Conservation (phyloP, 2,113 vertebrate species). For the Chaetodon auriga region DNA sequence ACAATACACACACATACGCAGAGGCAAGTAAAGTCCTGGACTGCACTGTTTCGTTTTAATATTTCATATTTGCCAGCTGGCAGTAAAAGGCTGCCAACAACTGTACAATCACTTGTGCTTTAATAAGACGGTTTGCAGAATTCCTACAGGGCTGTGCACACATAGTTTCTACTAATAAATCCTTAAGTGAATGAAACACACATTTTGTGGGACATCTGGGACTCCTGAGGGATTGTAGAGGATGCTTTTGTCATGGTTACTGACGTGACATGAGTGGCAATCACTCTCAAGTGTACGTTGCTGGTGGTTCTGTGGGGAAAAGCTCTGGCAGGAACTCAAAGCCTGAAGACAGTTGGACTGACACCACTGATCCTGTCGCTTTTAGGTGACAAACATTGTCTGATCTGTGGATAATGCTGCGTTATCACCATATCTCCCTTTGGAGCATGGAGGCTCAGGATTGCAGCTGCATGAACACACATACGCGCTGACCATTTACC, state of each 20-base stretch:
- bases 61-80: constrained; percentile 36
- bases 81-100: constrained; percentile 12
- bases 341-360: constrained; percentile 16
- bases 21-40: neutral
- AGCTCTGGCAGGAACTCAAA: neutral
- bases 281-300: neutral
- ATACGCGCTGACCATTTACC: neutral
- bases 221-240: neutral
- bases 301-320: constrained; percentile 5
- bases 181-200: constrained; percentile 6
- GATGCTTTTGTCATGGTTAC: neutral
- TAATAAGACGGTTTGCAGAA: constrained; percentile 1
- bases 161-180: constrained; percentile 1
- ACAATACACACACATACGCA: neutral
- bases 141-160: constrained; percentile 3
- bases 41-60: constrained; percentile 15
- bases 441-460: constrained; percentile 17
- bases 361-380: constrained; percentile 30
- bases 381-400: constrained; percentile 20
- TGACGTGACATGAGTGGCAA: constrained; percentile 8
- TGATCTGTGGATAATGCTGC: constrained; percentile 38
- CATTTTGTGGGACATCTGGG: neutral
- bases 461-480: constrained; percentile 4
- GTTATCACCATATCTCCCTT: constrained; percentile 39
- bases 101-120: constrained; percentile 17